Base-by-base conservation (phyloP, 2,113 vertebrate species). In the Oreochromis spilurus region DNA sequence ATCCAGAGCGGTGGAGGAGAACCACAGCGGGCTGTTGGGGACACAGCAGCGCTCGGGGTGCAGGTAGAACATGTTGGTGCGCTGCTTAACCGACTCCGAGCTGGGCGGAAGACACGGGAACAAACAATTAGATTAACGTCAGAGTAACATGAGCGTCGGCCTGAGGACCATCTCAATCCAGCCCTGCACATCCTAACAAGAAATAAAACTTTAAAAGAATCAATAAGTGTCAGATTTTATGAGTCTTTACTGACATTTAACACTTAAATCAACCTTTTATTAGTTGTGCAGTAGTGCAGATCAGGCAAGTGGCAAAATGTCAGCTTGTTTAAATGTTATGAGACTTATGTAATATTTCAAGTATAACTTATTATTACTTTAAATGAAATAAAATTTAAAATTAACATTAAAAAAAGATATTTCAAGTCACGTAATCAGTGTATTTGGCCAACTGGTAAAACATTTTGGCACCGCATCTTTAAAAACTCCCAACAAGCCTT, bases 11-110 rank as follows among this genome's bases (percentile, higher is more conserved):
- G 96, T 94, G 16, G 97, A 97, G 92, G 98, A 99, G 92, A 98
- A 99, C 99, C 99, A 99, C 93, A 99, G 96, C 14, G 99, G 99
- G 93, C 98, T 99, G 87, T 98, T 99, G 84, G 99, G 98, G 24
- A 99, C 97, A 84, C 99, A 99, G 90, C 97, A 97, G 86, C 98
- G 98, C 94, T 99, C 98, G 0, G 99, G 99, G 31, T 97, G 97
- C 89, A 99, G 98, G 96, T 99, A 99, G 94, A 99, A 99, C 19
- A 98, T 95, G 85, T 98, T 97, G 62, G 96, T 98, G 79, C 98
- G 97, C 95, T 99, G 98, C 95, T 98, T 99, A 90, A 99, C 97
- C 1, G 97, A 97, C 91, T 98, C 97, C 4, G 98, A 98, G 88
- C 99, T 99, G 96, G 7, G 70, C 0, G 85, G 82, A 40, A 26